Percentiles rank a stretch among this genome's conserved stretches.
Conservation (phyloP, 2,888 invertebrate species). For the Lycia hirtaria region DNA sequence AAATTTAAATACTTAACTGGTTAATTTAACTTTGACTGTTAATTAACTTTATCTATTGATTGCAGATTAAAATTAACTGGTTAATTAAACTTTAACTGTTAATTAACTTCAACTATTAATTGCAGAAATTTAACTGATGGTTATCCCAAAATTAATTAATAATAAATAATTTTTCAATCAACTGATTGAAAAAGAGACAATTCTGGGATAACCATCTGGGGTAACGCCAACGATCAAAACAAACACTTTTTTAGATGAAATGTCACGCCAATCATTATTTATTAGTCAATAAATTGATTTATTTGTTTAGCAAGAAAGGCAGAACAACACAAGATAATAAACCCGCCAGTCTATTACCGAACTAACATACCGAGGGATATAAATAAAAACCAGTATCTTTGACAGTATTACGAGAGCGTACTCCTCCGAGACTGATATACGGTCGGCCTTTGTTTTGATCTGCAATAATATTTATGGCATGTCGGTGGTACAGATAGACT, state of each 20-base stretch:
- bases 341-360: constrained; percentile 20
- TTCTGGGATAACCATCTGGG: too few relatives aligned
- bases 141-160: too few relatives aligned
- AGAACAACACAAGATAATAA: constrained; percentile 11
- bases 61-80: too few relatives aligned
- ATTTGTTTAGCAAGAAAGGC: neutral
- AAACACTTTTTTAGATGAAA: neutral
- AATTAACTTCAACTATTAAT: too few relatives aligned
- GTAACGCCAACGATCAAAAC: too few relatives aligned
- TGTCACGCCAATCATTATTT: neutral
- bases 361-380: constrained; percentile 33
- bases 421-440: constrained; percentile 40
- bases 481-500: constrained; percentile 1
- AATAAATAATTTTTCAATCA: too few relatives aligned
- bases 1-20: too few relatives aligned
- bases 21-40: too few relatives aligned
- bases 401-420: constrained; percentile 41
- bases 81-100: too few relatives aligned
- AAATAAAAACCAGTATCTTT: constrained; percentile 44
- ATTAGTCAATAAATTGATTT: neutral
- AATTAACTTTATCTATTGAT: too few relatives aligned
- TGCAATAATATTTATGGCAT: constrained; percentile 41
- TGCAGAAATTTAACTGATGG: too few relatives aligned
- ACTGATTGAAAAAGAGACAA: too few relatives aligned
- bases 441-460: constrained; percentile 41